Conservation (phyloP, 2,797 vertebrate genomes). For the Melanotaenia nigrans region DNA sequence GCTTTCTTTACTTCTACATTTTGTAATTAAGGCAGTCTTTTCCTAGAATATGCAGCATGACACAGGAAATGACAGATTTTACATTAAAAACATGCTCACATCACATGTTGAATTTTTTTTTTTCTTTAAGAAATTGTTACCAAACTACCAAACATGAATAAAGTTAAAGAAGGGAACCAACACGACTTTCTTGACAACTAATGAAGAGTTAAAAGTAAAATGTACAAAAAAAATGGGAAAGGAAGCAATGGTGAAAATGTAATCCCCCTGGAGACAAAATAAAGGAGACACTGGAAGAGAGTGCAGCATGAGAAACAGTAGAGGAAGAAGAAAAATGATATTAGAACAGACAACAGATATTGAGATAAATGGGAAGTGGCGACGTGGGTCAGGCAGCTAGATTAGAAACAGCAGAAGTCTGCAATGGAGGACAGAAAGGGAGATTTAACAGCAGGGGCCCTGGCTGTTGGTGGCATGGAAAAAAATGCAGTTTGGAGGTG, state of each 20-base stretch:
- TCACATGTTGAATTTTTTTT: too few species aligned
- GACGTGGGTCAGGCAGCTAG: slow-evolving; percentile 51
- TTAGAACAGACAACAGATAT: slow-evolving; percentile 42
- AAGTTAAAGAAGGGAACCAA: not conserved
- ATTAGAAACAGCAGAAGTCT: slow-evolving; percentile 70
- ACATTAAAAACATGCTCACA: too few species aligned
- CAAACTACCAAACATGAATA: too few species aligned
- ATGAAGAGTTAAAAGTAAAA: not conserved
- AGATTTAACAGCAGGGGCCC: slow-evolving; percentile 60
- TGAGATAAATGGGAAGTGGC: slow-evolving; percentile 68
- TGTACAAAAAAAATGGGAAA: not conserved
- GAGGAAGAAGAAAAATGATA: slow-evolving; percentile 36
- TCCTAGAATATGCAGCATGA: too few species aligned
- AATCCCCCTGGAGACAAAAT: slow-evolving; percentile 12
- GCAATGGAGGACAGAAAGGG: slow-evolving; percentile 50
- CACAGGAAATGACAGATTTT: too few species aligned
- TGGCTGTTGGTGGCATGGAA: not conserved
- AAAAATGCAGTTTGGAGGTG: slow-evolving; percentile 39
- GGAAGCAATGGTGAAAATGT: slow-evolving; percentile 4
- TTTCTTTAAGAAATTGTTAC: too few species aligned
- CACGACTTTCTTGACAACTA: not conserved
- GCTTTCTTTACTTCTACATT: too few species aligned
- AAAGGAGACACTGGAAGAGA: slow-evolving; percentile 9
- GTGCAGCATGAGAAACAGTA: slow-evolving; percentile 31
- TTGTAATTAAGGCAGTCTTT: too few species aligned